Conservation (phyloP, 2,888 invertebrate genomes). For the Drosophila incognita region DNA sequence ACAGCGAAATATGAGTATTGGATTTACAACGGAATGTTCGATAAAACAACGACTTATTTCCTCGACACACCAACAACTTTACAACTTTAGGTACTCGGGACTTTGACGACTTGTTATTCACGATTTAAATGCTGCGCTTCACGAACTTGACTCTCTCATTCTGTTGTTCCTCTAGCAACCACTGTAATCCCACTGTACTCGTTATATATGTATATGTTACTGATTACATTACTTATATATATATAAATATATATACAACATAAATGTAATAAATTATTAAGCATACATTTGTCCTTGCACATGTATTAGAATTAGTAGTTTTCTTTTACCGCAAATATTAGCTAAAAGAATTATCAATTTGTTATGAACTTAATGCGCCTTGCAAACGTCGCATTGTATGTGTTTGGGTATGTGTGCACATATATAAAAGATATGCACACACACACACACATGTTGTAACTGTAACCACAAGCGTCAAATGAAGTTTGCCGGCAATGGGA, state of each 20-base stretch:
- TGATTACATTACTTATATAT: neutral
- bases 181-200: no score
- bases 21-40: no score
- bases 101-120: no score
- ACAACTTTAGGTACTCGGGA: no score
- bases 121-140: no score
- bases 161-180: no score
- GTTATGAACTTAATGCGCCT: slow-evolving; percentile 49
- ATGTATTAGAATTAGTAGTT: neutral
- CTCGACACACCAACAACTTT: no score
- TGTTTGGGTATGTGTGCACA: neutral
- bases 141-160: no score
- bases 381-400: neutral
- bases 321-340: neutral
- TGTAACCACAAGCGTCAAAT: slow-evolving; percentile 40
- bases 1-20: no score
- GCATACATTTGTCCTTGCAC: neutral
- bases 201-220: no score
- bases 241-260: neutral
- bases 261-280: neutral
- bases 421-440: neutral
- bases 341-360: slow-evolving; percentile 7
- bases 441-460: neutral
- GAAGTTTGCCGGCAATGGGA: slow-evolving; percentile 62
- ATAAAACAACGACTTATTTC: no score